A percentile compares a stretch with the other conserved stretches of the same genome.
These are phyloP conservation scores for Psylliodes chrysocephalus DNA, from an alignment of 2,888 invertebrate species.

Conservation along the genomic window DNA sequence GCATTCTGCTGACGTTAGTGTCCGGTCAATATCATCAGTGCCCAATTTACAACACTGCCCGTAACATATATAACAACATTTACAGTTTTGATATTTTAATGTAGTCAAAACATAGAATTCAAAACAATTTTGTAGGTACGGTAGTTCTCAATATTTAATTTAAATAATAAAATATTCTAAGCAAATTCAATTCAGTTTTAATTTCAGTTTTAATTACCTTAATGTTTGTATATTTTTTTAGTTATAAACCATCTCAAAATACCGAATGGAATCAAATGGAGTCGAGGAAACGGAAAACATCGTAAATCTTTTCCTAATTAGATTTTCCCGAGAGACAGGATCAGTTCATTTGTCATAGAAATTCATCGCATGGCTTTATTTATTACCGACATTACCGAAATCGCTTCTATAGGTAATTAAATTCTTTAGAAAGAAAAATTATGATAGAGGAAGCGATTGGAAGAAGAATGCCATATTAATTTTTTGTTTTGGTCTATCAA, in stretches of 20 bases:
- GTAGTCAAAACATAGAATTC: too few relatives aligned
- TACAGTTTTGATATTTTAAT: too few relatives aligned
- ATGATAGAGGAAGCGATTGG: neutral
- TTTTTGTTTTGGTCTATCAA: neutral
- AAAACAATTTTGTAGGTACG: too few relatives aligned
- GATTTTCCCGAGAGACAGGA: neutral
- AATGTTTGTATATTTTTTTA: too few relatives aligned
- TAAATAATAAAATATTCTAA: too few relatives aligned
- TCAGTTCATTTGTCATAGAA: conserved; percentile 29
- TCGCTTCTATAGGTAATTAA: neutral
- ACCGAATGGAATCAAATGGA: conserved; percentile 3
- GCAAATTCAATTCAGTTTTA: too few relatives aligned
- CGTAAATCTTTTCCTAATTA: conserved; percentile 27
- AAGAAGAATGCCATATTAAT: neutral
- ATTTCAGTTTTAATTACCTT: too few relatives aligned
- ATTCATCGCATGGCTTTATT: conserved; percentile 20
- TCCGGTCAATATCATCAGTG: too few relatives aligned
- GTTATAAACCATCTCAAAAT: neutral
- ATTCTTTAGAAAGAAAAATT: neutral
- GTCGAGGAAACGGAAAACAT: conserved; percentile 15
- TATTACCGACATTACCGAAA: conserved; percentile 13
- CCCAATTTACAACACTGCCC: too few relatives aligned
- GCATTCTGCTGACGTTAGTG: too few relatives aligned
- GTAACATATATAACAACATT: too few relatives aligned
- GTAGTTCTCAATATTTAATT: too few relatives aligned